Evolutionary conservation across 2,888 invertebrate genomes (phyloP), one percentile per base, ranked within the genome.

Genomic region (Calliphora vomitoria): DNA sequence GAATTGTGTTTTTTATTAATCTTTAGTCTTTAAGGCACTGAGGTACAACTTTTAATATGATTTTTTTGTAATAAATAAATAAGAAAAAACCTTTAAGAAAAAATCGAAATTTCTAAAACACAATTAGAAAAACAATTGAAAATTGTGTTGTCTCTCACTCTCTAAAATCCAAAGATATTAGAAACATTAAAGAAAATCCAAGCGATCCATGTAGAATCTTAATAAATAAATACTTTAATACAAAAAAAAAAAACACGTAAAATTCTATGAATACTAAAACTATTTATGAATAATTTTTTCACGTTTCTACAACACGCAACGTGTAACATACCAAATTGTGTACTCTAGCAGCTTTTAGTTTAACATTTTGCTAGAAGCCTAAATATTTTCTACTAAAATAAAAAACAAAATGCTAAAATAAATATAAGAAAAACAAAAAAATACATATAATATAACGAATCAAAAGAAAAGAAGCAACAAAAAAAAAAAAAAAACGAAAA

Each of bases 401-500:
- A 13, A 3, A 20, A 55, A 35, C 4, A 47, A 58, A 58, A 58
- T 35, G 4, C 13, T 25, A 41, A 66, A 66, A 78, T 58, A 62
- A 62, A 35, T 35, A 62, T 4, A 58, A 62, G 35, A 35, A 35
- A 15, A 60, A 31, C 8, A 15, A 60, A 60, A 35, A n/a, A n/a
- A n/a, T n/a, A n/a, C n/a, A 60, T 60, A 5, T 31, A 60, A 35
- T 31, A 53, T 44, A 66, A 44, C 50, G 13, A 69, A 50, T 62
- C 31, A 38, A 25, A 44, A 47, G n/a, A n/a, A 10, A 8, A 35
- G 76, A 81, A 62, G 41, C 25, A 25, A n/a, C n/a, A n/a, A n/a
- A n/a, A n/a, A n/a, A n/a, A n/a, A 35, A 25, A 44, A 47, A 10
- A 8, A 35, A 85, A 81, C 53, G 41, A 74, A 55, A 79, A 35